phyloP scores from a whole-genome alignment of 2,888 invertebrate species.

The Trimorus sp. region DNA sequence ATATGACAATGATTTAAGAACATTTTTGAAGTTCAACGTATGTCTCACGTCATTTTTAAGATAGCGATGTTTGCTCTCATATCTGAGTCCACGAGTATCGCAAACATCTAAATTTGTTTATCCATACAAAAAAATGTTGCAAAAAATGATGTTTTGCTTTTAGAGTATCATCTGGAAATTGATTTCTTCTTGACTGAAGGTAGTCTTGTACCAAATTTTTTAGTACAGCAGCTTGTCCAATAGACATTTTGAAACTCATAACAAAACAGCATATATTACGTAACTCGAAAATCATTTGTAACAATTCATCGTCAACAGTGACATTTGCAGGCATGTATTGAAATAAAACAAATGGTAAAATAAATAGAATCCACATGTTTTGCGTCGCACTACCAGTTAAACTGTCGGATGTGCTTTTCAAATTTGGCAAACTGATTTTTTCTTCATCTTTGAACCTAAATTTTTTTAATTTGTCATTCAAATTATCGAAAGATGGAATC shows the following conservation, averaged over 20 bases:
- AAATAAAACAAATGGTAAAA: constrained; percentile 49
- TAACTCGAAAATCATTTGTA: constrained; percentile 55
- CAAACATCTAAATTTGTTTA: constrained; percentile 56
- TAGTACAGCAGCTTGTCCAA: constrained; percentile 45
- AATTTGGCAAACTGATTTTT: constrained; percentile 33
- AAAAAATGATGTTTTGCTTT: constrained; percentile 66
- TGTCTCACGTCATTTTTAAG: constrained; percentile 63
- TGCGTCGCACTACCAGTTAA: constrained; percentile 60
- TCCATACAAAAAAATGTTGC: constrained; percentile 37
- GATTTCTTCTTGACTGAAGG: constrained; percentile 42
- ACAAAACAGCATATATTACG: constrained; percentile 57
- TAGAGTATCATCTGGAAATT: constrained; percentile 49
- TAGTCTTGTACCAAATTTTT: constrained; percentile 44
- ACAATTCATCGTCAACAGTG: constrained; percentile 50
- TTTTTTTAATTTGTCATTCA: constrained; percentile 12
- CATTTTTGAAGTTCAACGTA: constrained; percentile 68
- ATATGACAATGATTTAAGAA: constrained; percentile 47
- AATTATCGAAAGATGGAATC: constrained; percentile 23
- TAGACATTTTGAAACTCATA: constrained; percentile 50
- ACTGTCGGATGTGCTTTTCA: constrained; percentile 23
- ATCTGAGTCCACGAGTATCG: constrained; percentile 65
- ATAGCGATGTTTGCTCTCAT: constrained; percentile 69
- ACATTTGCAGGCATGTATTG: constrained; percentile 35
- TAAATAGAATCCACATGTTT: constrained; percentile 57
- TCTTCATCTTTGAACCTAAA: constrained; percentile 10